These are phyloP conservation scores for Falco columbarius DNA, from an alignment of 2,797 vertebrate species.

Conservation along the genomic window DNA sequence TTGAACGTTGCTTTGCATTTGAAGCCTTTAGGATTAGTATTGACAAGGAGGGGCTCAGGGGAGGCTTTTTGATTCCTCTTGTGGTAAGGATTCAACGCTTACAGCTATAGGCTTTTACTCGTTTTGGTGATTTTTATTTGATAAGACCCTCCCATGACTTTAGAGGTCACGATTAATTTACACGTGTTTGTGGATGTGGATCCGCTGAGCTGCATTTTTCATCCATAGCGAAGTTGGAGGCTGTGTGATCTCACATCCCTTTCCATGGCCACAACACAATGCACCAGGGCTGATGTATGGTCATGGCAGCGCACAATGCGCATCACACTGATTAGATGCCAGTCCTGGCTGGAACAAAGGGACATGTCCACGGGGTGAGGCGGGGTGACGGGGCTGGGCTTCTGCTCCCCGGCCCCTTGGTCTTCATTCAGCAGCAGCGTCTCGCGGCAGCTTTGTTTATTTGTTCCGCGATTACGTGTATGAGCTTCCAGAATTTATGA, in stretches of 20 bases:
- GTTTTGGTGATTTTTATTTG: background rate
- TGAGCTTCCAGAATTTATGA: constrained; percentile 81
- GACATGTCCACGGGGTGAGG: background rate
- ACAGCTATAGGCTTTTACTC: accelerated
- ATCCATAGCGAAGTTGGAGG: background rate
- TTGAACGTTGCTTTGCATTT: accelerated
- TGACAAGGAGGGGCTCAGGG: background rate
- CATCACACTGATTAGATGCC: background rate
- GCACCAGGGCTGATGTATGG: background rate
- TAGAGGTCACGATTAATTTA: accelerated
- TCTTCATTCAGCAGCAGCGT: constrained; percentile 52
- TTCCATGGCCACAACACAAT: background rate
- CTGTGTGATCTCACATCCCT: background rate
- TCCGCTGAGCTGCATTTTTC: background rate
- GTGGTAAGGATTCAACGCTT: background rate
- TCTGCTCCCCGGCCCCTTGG: constrained; percentile 47
- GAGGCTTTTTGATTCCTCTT: background rate
- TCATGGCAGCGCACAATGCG: background rate
- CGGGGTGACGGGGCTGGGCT: background rate
- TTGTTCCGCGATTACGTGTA: constrained; percentile 75
- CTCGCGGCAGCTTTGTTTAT: constrained; percentile 76
- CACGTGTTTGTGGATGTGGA: accelerated
- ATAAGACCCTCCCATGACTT: background rate
- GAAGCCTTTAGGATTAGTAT: background rate
- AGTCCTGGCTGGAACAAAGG: background rate